Base-by-base conservation (phyloP, 2,888 invertebrate genomes). In the Caenorhabditis uteleia region DNA sequence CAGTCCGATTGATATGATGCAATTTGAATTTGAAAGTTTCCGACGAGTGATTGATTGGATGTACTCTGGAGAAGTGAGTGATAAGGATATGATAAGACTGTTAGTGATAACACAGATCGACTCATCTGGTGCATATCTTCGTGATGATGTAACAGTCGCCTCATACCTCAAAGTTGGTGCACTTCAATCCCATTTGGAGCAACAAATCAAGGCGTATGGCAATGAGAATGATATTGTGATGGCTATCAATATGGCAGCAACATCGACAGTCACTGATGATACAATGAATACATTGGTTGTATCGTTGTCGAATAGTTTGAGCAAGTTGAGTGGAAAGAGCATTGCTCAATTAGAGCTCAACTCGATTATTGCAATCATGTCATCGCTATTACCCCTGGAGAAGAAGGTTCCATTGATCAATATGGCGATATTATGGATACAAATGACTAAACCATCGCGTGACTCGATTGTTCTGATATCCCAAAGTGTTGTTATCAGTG, bases 41-140 rank as follows among this genome's bases (percentile, higher is more conserved):
- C 36, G 26, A 18, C 14, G 42, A 18, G 53, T 58, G 26, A 20
- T 64, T 21, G 58, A 64, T 49, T 64, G 64, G 64, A 64, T 64
- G 58, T 64, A 64, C 38, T 46, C 53, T 34, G 64, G 64, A 42
- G 44, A 51, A 21, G 48, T 48, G 16, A 14, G 20, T n/a, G 40
- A 40, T 14, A 18, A 18, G 12, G 20, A 21, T 40, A 20, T 40
- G 16, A 14, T 26, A 6, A 16, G 16, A 23, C 20, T 43, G 23
- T 4, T 8, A 2, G 29, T 18, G n/a, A 27, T 3, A 1, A 36
- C 26, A 16, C 36, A 47, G 12, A 46, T 55, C 14, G 20, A 45
- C 10, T 25, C 51, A 29, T 47, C 60, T 12, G 47, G 33, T 7
- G 12, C 12, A 2, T n/a, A 3, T 3, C 26, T 61, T 26, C 27